These are phyloP conservation scores for Cnemophilus loriae DNA, from an alignment of 2,113 vertebrate species.

Conservation along the genomic window DNA sequence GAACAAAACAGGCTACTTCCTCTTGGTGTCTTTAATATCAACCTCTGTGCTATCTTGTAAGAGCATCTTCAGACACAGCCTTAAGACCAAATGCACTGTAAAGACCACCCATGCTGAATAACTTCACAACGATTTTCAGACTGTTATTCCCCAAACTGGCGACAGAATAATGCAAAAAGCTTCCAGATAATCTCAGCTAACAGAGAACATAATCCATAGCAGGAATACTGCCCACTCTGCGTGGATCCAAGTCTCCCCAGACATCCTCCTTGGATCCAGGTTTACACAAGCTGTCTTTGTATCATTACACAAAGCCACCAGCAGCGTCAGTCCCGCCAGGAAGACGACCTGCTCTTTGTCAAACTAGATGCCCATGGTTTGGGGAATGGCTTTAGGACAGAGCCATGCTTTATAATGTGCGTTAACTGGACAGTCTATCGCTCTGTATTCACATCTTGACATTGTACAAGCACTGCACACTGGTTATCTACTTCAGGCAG, in stretches of 20 bases:
- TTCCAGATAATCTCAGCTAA: neutral
- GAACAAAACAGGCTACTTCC: neutral
- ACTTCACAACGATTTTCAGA: neutral
- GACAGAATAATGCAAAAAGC: neutral
- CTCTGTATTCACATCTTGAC: neutral
- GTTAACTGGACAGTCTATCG: neutral
- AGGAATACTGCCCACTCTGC: neutral
- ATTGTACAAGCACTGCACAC: neutral
- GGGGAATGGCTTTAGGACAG: neutral
- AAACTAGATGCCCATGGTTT: neutral
- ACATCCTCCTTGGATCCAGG: neutral
- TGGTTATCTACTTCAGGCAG: neutral
- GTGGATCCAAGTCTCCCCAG: neutral
- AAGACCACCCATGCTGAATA: neutral
- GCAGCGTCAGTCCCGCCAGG: neutral
- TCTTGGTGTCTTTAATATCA: neutral
- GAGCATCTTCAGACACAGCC: neutral
- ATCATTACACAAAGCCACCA: neutral
- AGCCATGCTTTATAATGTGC: neutral
- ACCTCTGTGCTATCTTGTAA: neutral
- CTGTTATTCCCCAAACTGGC: neutral
- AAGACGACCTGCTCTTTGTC: neutral
- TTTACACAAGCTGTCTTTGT: neutral
- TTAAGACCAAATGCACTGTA: neutral
- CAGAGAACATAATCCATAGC: neutral